A percentile compares a stretch with the other conserved stretches of the same genome.
Evolutionary conservation across 2,113 vertebrate species (phyloP).

Genomic region (Nannospalax galili): DNA sequence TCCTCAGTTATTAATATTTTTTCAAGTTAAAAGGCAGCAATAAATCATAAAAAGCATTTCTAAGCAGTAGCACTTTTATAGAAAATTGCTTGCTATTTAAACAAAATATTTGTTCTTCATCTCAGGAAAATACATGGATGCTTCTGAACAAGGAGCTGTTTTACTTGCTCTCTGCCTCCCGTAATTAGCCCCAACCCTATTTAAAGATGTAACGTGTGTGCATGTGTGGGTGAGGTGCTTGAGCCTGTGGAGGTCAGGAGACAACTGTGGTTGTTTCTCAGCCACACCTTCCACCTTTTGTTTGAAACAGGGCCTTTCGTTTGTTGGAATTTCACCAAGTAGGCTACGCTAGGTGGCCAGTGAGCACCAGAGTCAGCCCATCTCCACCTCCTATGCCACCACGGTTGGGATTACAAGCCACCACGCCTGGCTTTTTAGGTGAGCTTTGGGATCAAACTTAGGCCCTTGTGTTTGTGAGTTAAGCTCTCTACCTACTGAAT

Average conservation of each 20-base stretch:
- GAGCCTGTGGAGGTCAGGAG: no score
- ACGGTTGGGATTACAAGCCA: neutral
- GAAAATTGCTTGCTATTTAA: slow-evolving; percentile 83
- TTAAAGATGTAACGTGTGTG: neutral
- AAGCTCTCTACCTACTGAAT: neutral
- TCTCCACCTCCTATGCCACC: neutral
- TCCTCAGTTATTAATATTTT: slow-evolving; percentile 83
- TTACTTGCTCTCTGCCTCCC: slow-evolving; percentile 67
- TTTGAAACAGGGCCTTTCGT: neutral
- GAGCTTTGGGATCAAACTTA: neutral
- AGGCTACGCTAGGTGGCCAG: neutral
- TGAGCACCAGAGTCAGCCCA: neutral
- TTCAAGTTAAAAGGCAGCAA: slow-evolving; percentile 81
- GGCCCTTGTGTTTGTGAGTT: neutral
- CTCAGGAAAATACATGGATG: slow-evolving; percentile 77
- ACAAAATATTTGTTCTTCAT: slow-evolving; percentile 83
- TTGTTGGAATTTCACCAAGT: neutral
- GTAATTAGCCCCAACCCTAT: slow-evolving; percentile 71
- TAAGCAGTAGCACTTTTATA: slow-evolving; percentile 80
- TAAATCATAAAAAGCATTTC: slow-evolving; percentile 78
- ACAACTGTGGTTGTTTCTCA: neutral
- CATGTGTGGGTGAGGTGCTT: neutral
- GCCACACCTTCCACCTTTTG: neutral
- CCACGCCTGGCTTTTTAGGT: neutral
- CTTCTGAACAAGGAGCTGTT: slow-evolving; percentile 76